Percentiles rank a stretch among this genome's conserved stretches.
These are phyloP conservation scores for Drosophila dunni DNA, from an alignment of 1,140 invertebrate species.

Conservation along the genomic window DNA sequence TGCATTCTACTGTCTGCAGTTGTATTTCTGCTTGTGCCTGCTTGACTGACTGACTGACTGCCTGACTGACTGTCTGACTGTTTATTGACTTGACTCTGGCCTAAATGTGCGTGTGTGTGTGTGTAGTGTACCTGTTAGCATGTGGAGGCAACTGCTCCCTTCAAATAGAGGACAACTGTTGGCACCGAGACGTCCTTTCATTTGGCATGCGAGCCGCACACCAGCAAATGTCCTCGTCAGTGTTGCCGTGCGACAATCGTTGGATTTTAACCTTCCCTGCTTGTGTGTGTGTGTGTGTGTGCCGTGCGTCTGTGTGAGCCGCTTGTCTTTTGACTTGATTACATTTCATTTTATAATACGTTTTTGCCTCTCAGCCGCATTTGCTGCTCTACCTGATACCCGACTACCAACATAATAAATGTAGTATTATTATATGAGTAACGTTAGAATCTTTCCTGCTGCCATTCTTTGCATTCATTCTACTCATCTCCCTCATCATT, in stretches of 20 bases:
- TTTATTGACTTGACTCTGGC: conserved; percentile 45
- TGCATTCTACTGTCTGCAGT: conserved; percentile 23
- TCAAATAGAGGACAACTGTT: conserved; percentile 21
- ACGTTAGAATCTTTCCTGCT: conserved; percentile 9
- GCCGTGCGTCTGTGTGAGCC: conserved; percentile 15
- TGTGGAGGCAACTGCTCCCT: neutral
- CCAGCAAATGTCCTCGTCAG: conserved; percentile 22
- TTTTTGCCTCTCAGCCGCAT: conserved; percentile 27
- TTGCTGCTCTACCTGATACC: neutral
- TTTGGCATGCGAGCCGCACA: conserved; percentile 41
- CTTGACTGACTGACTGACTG: conserved; percentile 25
- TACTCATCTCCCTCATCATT: neutral
- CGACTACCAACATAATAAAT: neutral
- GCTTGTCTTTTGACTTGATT: conserved; percentile 67
- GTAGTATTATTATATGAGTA: conserved; percentile 14
- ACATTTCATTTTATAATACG: conserved; percentile 71
- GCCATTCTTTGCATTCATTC: neutral
- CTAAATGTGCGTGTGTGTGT: conserved; percentile 3
- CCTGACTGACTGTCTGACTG: conserved; percentile 34
- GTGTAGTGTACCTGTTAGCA: conserved; percentile 9
- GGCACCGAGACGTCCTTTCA: conserved; percentile 40
- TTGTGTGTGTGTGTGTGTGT: conserved; percentile 9
- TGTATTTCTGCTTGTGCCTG: conserved; percentile 18
- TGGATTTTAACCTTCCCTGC: conserved; percentile 53
- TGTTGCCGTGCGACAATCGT: conserved; percentile 55